Conservation (phyloP, 2,113 vertebrate species). For the Rhinoderma darwinii region DNA sequence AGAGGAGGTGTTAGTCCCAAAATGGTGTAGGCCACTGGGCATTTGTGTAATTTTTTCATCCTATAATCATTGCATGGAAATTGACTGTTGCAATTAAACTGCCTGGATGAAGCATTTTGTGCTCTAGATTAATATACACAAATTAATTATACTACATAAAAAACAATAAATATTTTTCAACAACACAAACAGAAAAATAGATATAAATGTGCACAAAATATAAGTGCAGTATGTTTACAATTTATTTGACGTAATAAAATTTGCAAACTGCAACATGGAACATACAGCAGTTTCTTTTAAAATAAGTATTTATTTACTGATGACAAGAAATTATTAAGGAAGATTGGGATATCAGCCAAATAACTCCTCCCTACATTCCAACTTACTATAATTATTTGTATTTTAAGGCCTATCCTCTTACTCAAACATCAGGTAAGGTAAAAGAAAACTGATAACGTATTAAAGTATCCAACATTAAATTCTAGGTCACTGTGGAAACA, state of each 20-base stretch:
- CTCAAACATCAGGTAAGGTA: neutral
- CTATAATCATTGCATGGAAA: too few species aligned
- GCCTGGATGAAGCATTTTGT: too few species aligned
- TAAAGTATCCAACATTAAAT: neutral
- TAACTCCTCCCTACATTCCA: slow-evolving; percentile 21
- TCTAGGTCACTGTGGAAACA: neutral
- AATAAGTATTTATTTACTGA: slow-evolving; percentile 5
- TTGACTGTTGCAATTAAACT: too few species aligned
- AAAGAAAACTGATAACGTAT: neutral
- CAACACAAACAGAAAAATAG: too few species aligned
- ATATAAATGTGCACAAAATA: too few species aligned
- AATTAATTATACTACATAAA: too few species aligned
- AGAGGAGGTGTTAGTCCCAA: too few species aligned
- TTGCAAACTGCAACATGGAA: neutral
- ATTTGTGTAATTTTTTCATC: too few species aligned
- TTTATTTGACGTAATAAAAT: neutral
- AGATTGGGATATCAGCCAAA: slow-evolving; percentile 22
- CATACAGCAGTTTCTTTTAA: neutral
- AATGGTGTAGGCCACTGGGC: too few species aligned
- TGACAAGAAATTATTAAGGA: neutral
- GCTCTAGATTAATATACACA: too few species aligned
- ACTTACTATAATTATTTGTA: slow-evolving; percentile 7
- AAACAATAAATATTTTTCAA: too few species aligned
- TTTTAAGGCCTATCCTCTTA: neutral
- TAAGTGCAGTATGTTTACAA: too few species aligned